phyloP scores from a whole-genome alignment of 37 sponge, comb jelly and placozoan species.

The Aplysina aerophoba region DNA sequence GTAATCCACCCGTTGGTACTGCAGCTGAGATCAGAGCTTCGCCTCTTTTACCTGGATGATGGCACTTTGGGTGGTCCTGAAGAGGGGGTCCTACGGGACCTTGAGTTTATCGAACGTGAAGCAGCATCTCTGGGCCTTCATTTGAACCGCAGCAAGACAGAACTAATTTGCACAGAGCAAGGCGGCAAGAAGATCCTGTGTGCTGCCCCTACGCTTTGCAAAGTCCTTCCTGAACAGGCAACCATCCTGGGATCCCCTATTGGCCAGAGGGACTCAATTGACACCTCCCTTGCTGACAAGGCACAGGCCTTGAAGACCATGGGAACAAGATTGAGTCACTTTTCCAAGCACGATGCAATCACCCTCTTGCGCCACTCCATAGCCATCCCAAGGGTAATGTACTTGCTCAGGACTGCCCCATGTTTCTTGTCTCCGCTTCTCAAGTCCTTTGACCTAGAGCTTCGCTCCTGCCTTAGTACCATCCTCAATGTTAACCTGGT shows the following conservation, averaged over 20 bases:
- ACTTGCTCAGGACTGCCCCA: slow-evolving; percentile 7
- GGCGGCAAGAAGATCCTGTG: neutral
- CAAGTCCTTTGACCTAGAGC: neutral
- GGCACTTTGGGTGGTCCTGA: neutral
- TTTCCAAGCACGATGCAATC: slow-evolving; percentile 4
- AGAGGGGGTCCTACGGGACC: neutral
- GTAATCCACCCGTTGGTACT: neutral
- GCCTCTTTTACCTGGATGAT: slow-evolving; percentile 24
- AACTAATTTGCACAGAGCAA: neutral
- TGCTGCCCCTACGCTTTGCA: neutral
- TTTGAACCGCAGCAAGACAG: neutral
- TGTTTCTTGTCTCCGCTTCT: neutral
- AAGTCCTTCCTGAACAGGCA: neutral
- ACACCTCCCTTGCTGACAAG: neutral
- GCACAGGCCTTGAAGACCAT: neutral
- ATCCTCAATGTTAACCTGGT: neutral
- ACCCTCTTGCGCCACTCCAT: neutral
- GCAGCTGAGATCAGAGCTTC: neutral
- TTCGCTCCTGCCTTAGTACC: neutral
- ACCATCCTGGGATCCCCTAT: neutral
- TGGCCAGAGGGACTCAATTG: neutral
- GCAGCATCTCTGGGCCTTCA: neutral
- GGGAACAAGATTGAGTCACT: neutral
- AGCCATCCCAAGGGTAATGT: neutral
- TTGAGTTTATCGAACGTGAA: neutral